Evolutionary conservation across 2,888 invertebrate genomes (phyloP).

Genomic region (Liodrosophila aerea): DNA sequence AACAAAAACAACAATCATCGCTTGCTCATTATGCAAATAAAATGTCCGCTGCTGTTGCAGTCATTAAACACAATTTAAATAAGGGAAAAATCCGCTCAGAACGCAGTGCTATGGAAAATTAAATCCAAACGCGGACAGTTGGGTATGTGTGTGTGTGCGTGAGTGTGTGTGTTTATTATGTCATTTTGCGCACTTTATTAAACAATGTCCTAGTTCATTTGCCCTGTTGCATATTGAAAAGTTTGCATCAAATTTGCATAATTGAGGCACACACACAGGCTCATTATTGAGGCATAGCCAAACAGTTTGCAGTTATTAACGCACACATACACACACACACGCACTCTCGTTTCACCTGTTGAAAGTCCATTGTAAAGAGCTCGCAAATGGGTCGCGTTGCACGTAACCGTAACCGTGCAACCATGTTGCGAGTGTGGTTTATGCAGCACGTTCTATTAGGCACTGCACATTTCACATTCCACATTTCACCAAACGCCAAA

Average conservation of each 20-base stretch:
- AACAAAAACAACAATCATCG: background rate
- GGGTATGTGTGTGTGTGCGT: background rate
- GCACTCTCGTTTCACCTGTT: slow-evolving; percentile 19
- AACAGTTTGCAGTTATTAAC: background rate
- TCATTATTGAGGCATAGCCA: background rate
- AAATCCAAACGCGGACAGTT: slow-evolving; percentile 40
- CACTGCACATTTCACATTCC: background rate
- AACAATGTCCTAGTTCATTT: slow-evolving; percentile 16
- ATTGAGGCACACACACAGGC: slow-evolving; percentile 36
- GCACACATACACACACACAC: slow-evolving; percentile 15
- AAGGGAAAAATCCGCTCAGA: slow-evolving; percentile 29
- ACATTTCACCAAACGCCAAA: slow-evolving; percentile 18
- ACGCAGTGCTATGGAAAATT: slow-evolving; percentile 60
- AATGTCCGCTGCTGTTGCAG: slow-evolving; percentile 40
- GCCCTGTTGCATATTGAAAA: slow-evolving; percentile 39
- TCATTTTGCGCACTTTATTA: slow-evolving; percentile 35
- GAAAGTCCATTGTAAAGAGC: slow-evolving; percentile 13
- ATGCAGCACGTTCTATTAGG: background rate
- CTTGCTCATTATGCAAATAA: slow-evolving; percentile 62
- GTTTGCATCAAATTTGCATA: slow-evolving; percentile 53
- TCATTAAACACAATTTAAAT: slow-evolving; percentile 50
- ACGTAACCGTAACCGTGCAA: slow-evolving; percentile 35
- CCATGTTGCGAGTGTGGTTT: slow-evolving; percentile 33
- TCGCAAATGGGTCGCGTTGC: slow-evolving; percentile 36
- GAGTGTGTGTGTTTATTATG: slow-evolving; percentile 34